Conservation (phyloP, 2,797 vertebrate species). For the Thaleichthys pacificus region DNA sequence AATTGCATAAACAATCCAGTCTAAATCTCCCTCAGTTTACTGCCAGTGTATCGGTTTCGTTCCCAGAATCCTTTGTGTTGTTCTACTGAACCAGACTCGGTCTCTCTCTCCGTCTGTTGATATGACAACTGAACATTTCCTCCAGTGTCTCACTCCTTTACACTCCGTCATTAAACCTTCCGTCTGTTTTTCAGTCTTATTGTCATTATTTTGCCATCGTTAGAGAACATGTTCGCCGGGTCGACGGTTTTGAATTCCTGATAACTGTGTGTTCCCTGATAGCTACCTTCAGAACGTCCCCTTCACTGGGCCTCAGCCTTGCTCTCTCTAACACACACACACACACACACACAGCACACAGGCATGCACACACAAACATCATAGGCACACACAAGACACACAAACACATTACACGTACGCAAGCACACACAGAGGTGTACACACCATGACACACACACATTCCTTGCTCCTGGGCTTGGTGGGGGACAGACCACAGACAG, state of each 20-base stretch:
- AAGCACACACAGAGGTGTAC: conserved; percentile 20
- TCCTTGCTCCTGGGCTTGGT: conserved; percentile 68
- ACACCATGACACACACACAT: conserved; percentile 36
- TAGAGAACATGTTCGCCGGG: too few relatives aligned
- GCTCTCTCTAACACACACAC: conserved; percentile 26
- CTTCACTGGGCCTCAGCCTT: too few relatives aligned
- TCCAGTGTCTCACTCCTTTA: background rate
- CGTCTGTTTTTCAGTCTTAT: too few relatives aligned
- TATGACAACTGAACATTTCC: conserved; percentile 11
- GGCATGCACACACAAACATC: too few relatives aligned
- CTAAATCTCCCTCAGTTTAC: conserved; percentile 47
- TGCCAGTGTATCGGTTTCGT: conserved; percentile 22
- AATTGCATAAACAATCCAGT: conserved; percentile 38
- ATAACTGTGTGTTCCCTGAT: too few relatives aligned
- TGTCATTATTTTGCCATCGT: too few relatives aligned
- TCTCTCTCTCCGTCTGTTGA: conserved; percentile 18
- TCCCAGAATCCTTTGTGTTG: conserved; percentile 22
- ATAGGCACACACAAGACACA: too few relatives aligned
- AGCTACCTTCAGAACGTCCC: too few relatives aligned
- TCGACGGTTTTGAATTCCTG: too few relatives aligned
- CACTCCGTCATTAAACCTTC: too few relatives aligned
- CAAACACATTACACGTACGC: background rate
- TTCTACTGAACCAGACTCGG: too few relatives aligned
- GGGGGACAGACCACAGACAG: conserved; percentile 73
- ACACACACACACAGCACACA: conserved; percentile 14